These are phyloP conservation scores for Eremophila alpestris DNA, from an alignment of 2,797 vertebrate species.

Conservation along the genomic window DNA sequence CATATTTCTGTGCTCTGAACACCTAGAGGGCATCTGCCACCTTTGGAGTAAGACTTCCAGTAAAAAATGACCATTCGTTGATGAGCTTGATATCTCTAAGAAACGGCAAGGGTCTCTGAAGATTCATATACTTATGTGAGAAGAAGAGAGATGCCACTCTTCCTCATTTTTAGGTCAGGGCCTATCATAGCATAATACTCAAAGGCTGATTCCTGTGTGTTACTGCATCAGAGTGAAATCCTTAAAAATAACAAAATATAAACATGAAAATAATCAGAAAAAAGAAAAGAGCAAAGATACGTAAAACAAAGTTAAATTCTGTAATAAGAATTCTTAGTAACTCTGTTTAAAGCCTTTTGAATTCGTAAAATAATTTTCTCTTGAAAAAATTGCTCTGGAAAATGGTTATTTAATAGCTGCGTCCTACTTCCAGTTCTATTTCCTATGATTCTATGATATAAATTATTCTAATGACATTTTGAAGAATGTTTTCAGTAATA, in stretches of 20 bases:
- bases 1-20: background rate
- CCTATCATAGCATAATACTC: background rate
- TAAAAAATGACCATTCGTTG: background rate
- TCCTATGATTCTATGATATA: background rate
- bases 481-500: background rate
- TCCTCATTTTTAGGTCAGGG: background rate
- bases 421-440: background rate
- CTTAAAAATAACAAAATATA: background rate
- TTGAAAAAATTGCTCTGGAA: background rate
- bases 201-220: background rate
- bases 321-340: background rate
- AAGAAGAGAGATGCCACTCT: background rate
- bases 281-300: background rate
- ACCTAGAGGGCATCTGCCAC: background rate
- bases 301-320: background rate
- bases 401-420: background rate
- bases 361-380: background rate
- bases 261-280: background rate
- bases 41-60: background rate
- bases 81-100: background rate
- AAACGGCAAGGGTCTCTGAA: background rate
- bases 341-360: background rate
- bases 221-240: background rate
- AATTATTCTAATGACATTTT: background rate
- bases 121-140: background rate